Conservation (phyloP, 1,140 invertebrate species). For the Cherax destructor region DNA sequence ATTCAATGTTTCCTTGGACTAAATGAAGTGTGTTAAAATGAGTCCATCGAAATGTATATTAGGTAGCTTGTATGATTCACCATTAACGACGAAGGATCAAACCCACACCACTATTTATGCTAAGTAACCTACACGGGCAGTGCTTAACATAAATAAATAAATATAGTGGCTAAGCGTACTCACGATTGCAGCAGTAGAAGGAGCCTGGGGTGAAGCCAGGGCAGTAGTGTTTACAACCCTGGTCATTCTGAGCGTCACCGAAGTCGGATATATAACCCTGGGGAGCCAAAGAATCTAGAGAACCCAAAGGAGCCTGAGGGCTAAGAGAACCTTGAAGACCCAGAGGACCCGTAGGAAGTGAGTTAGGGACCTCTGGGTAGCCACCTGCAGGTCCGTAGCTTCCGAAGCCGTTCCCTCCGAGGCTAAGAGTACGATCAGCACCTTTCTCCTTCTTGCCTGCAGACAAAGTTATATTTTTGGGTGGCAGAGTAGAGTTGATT, state of each 20-base stretch:
- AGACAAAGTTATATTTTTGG: no score
- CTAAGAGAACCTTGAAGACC: background rate
- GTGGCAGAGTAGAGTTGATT: no score
- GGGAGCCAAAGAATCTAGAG: background rate
- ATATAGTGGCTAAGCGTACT: background rate
- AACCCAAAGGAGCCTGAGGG: background rate
- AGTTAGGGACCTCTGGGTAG: background rate
- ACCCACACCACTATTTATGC: background rate
- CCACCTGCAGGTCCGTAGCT: background rate
- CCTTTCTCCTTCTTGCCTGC: background rate
- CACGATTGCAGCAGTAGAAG: constrained; percentile 30
- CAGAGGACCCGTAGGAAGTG: background rate
- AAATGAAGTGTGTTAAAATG: background rate
- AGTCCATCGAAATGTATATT: background rate
- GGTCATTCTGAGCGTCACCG: no score
- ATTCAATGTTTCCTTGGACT: background rate
- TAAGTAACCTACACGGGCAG: background rate
- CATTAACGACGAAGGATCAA: background rate
- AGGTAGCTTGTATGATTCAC: background rate
- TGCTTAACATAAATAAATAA: no score
- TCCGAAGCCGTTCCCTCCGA: background rate
- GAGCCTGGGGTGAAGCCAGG: background rate
- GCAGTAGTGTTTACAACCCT: constrained; percentile 20
- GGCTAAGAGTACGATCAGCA: background rate
- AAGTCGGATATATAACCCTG: background rate